These are phyloP conservation scores for Australoheros scitulus DNA, from an alignment of 2,113 vertebrate species.

Conservation along the genomic window DNA sequence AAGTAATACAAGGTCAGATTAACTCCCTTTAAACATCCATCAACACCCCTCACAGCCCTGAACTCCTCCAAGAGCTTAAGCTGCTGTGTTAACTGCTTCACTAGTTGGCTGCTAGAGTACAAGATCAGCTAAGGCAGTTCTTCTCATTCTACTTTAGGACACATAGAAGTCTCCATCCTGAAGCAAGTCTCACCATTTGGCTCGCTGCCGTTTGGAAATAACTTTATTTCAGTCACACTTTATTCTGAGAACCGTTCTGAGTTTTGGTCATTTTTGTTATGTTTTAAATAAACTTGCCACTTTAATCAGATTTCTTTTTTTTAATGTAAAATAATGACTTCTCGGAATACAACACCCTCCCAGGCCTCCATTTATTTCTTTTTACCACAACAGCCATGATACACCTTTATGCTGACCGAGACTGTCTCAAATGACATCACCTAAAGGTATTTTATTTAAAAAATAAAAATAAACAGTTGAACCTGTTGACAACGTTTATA, in stretches of 20 bases:
- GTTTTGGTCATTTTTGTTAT: too few relatives aligned
- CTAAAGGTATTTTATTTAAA: not conserved
- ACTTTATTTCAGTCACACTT: too few relatives aligned
- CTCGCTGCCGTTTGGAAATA: too few relatives aligned
- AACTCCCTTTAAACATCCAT: not conserved
- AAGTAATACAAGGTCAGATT: not conserved
- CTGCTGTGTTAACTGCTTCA: not conserved
- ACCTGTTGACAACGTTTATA: rapidly evolving
- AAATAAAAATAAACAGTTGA: not conserved
- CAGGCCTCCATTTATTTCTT: not conserved
- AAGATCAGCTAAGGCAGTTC: too few relatives aligned
- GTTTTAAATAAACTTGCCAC: too few relatives aligned
- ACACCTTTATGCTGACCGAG: not conserved
- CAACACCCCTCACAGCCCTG: not conserved
- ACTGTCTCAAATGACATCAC: not conserved
- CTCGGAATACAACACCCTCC: too few relatives aligned
- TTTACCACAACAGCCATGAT: not conserved
- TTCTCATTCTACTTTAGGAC: not conserved
- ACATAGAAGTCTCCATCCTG: not conserved
- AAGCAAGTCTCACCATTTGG: not conserved
- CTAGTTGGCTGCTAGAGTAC: too few relatives aligned
- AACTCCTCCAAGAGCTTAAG: not conserved
- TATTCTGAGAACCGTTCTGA: too few relatives aligned
- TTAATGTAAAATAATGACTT: too few relatives aligned
- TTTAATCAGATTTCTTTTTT: too few relatives aligned